Percentiles rank a stretch among this genome's conserved stretches.
Evolutionary conservation across 1,140 invertebrate species (phyloP).

Genomic region (Pseudomyrmex cubaensis): DNA sequence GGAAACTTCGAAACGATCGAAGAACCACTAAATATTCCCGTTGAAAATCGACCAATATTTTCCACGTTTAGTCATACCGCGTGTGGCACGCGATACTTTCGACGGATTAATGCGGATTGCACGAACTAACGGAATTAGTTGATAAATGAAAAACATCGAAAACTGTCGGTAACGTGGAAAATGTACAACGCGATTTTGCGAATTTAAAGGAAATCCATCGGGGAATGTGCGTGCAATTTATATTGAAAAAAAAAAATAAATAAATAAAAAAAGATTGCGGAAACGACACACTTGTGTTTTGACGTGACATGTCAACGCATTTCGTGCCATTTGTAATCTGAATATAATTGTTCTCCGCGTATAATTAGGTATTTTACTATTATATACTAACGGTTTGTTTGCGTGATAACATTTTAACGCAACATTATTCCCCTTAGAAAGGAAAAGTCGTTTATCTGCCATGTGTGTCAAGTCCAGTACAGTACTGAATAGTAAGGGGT

Average conservation of each 20-base stretch:
- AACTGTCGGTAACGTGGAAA: not conserved
- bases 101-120: conserved; percentile 35
- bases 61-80: conserved; percentile 29
- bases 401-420: conserved; percentile 1
- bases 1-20: conserved; percentile 54
- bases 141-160: conserved; percentile 4
- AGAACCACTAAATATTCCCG: conserved; percentile 59
- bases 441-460: conserved; percentile 51
- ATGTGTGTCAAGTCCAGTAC: conserved; percentile 17
- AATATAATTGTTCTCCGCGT: conserved; percentile 5
- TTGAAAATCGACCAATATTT: conserved; percentile 47
- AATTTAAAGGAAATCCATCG: not conserved
- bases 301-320: not conserved
- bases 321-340: conserved; percentile 13
- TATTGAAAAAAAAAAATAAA: no score
- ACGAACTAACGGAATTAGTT: not conserved
- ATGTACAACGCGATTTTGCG: not conserved
- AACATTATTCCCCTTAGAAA: not conserved
- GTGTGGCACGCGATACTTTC: not conserved
- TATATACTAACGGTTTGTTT: not conserved
- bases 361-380: conserved; percentile 19
- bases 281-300: not conserved
- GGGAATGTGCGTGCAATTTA: no score
- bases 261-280: not conserved
- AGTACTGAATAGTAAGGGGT: not conserved